A percentile compares a stretch with the other conserved stretches of the same genome.
Conservation (phyloP, 2,113 vertebrate genomes). For the Oenanthe melanoleuca region DNA sequence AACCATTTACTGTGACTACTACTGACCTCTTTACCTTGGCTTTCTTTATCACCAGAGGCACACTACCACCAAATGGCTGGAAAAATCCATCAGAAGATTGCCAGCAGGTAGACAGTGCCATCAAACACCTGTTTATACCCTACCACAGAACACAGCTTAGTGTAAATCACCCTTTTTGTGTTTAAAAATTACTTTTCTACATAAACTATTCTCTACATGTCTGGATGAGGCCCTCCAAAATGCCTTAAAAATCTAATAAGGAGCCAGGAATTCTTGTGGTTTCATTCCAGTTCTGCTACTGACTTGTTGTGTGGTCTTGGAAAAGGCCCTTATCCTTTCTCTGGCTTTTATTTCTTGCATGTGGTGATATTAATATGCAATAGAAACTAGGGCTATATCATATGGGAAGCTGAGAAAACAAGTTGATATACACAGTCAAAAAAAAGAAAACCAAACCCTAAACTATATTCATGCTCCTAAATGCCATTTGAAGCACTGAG, state of each 20-base stretch:
- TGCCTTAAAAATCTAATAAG: conserved; percentile 39
- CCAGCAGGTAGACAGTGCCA: conserved; percentile 14
- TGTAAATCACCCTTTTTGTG: background rate
- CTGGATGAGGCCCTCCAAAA: conserved; percentile 34
- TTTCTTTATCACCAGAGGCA: background rate
- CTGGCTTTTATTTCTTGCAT: conserved; percentile 20
- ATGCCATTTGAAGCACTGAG: background rate
- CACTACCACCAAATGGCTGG: background rate
- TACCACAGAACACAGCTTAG: background rate
- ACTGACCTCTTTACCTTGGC: conserved; percentile 18
- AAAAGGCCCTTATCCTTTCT: conserved; percentile 35
- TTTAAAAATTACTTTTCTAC: background rate
- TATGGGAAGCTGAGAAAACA: conserved; percentile 27
- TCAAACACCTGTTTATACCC: background rate
- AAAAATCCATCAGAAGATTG: conserved; percentile 15
- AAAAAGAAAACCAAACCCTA: background rate
- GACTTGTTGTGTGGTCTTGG: conserved; percentile 62
- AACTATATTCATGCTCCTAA: background rate
- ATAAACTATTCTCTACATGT: background rate
- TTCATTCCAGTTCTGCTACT: conserved; percentile 57
- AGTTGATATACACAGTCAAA: background rate
- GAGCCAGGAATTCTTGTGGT: conserved; percentile 65
- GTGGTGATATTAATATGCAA: conserved; percentile 31
- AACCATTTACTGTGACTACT: background rate
- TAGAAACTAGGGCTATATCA: background rate